phyloP scores from a whole-genome alignment of 2,113 vertebrate species.

The Notothenia rossii region DNA sequence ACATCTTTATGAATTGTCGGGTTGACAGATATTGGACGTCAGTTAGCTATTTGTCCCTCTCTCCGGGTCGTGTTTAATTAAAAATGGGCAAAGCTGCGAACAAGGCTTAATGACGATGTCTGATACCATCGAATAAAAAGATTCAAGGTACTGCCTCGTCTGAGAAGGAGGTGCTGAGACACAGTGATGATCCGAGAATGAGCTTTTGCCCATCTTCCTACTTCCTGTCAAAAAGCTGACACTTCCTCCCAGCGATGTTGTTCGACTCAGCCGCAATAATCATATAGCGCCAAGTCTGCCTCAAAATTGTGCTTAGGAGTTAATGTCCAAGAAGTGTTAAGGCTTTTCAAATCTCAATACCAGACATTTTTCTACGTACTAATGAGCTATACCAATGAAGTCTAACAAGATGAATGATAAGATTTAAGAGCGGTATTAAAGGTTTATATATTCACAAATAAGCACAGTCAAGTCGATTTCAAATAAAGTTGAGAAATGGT shows the following conservation, averaged over 20 bases:
- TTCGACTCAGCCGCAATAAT: conserved; percentile 64
- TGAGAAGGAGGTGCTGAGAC: conserved; percentile 77
- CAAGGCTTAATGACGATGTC: conserved; percentile 60
- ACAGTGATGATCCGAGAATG: conserved; percentile 77
- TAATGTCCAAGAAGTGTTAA: conserved; percentile 82
- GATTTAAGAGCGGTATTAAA: conserved; percentile 73
- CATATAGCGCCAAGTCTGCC: conserved; percentile 71
- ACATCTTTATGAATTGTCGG: conserved; percentile 47
- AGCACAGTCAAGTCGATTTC: conserved; percentile 78
- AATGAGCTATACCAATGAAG: conserved; percentile 62
- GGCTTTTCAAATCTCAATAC: conserved; percentile 83
- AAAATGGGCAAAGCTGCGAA: conserved; percentile 69
- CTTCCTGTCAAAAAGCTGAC: conserved; percentile 71
- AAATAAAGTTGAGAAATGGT: conserved; percentile 72
- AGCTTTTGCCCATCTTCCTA: conserved; percentile 56
- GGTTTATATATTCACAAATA: conserved; percentile 78
- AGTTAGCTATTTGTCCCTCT: too few species aligned
- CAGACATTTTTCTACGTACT: conserved; percentile 70
- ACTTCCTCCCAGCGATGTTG: conserved; percentile 71
- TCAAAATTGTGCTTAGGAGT: conserved; percentile 86
- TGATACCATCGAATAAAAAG: conserved; percentile 71
- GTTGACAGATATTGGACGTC: background rate
- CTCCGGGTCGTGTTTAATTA: background rate
- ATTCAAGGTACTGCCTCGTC: conserved; percentile 66
- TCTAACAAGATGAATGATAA: conserved; percentile 61